phyloP scores from a whole-genome alignment of 1,140 invertebrate genomes.

The Brachionus angularis region DNA sequence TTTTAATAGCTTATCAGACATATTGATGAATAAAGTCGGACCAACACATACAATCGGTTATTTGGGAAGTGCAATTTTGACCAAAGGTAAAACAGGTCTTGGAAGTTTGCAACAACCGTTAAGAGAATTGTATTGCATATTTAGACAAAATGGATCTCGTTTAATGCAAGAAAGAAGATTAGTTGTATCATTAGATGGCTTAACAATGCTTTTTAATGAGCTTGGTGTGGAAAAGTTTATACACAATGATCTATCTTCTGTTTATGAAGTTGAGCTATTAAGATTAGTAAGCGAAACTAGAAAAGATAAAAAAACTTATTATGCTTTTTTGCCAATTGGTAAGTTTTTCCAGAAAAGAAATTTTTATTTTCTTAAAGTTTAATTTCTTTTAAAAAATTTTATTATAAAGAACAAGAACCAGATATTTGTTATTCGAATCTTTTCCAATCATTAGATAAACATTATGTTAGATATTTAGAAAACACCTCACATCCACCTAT shows the following conservation, averaged over 20 bases:
- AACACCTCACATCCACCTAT: conserved; percentile 17
- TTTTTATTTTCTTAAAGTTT: too few species aligned
- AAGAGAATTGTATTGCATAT: conserved; percentile 32
- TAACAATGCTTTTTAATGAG: conserved; percentile 23
- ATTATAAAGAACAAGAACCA: not conserved
- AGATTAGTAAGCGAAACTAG: conserved; percentile 5
- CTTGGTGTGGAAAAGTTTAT: conserved; percentile 4
- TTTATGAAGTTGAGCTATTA: conserved; percentile 26
- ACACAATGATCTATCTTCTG: conserved; percentile 27
- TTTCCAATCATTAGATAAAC: conserved; percentile 19
- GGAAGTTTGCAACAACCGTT: conserved; percentile 33
- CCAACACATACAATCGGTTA: conserved; percentile 22
- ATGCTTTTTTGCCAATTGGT: conserved; percentile 21
- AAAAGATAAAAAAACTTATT: conserved; percentile 4
- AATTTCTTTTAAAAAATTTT: not conserved
- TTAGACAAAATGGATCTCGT: conserved; percentile 23
- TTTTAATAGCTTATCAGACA: conserved; percentile 9
- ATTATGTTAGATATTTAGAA: not conserved
- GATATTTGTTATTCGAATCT: not conserved
- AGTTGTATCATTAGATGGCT: conserved; percentile 26
- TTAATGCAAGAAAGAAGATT: conserved; percentile 27
- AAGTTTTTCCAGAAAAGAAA: too few species aligned
- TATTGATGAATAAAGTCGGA: conserved; percentile 3
- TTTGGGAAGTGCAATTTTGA: conserved; percentile 33
- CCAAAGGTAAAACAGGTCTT: conserved; percentile 40